phyloP scores from a whole-genome alignment of 2,797 vertebrate genomes.

The Lacerta agilis region DNA sequence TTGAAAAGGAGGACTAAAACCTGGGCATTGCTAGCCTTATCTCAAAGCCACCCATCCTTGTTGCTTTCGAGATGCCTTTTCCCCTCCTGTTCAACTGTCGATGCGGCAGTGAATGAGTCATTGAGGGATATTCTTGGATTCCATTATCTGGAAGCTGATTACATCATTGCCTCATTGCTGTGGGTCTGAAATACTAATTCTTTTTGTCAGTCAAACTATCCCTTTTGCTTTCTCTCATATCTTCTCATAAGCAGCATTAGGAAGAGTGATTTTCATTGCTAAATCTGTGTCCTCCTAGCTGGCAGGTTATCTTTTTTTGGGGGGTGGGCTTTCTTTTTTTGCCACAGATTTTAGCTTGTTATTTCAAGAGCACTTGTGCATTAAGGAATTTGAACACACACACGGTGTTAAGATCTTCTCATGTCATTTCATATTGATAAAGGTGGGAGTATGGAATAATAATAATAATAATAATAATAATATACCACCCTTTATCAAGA shows the following conservation, averaged over 20 bases:
- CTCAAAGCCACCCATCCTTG: fast-evolving
- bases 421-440: slow-evolving; percentile 1
- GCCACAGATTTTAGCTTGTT: slow-evolving; percentile 28
- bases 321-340: slow-evolving; percentile 23
- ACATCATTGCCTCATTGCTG: slow-evolving; percentile 20
- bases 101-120: not conserved
- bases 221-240: not conserved
- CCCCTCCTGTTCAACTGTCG: not conserved
- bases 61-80: not conserved
- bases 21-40: not conserved
- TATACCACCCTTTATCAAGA: too few species aligned
- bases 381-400: slow-evolving; percentile 14
- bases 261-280: not conserved
- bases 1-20: slow-evolving; percentile 14
- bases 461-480: too few species aligned
- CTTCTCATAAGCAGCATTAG: not conserved
- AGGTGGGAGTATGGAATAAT: too few species aligned
- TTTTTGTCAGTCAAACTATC: not conserved
- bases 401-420: not conserved
- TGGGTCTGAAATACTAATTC: not conserved
- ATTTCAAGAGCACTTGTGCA: slow-evolving; percentile 15
- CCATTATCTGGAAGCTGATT: not conserved
- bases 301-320: not conserved
- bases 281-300: slow-evolving; percentile 21
- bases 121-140: slow-evolving; percentile 26